phyloP scores from a whole-genome alignment of 2,888 invertebrate species.

The Sphecodes monilicornis region DNA sequence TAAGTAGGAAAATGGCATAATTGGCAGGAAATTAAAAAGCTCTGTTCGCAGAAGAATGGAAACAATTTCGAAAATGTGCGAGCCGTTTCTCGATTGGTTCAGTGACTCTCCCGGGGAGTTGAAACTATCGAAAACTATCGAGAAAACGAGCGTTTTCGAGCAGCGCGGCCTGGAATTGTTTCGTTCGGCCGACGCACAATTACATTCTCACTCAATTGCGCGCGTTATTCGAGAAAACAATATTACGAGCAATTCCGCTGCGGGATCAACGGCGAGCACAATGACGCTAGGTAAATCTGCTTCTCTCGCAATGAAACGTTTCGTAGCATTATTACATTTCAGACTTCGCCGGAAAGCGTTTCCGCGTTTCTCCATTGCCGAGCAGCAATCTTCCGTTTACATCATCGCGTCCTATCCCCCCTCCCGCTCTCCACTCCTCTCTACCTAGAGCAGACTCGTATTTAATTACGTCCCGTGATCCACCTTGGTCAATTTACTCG shows the following conservation, averaged over 20 bases:
- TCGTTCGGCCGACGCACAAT: not conserved
- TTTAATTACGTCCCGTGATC: constrained; percentile 35
- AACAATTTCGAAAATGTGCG: not conserved
- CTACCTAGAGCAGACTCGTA: not conserved
- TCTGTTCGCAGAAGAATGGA: not conserved
- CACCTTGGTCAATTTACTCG: constrained; percentile 21
- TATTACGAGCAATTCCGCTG: constrained; percentile 42
- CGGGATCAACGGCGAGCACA: constrained; percentile 37
- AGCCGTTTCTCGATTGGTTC: no score
- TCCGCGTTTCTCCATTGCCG: constrained; percentile 25
- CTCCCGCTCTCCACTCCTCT: not conserved
- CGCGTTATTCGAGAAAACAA: constrained; percentile 40
- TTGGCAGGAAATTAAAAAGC: not conserved
- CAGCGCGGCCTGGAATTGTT: not conserved
- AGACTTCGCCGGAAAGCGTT: constrained; percentile 21
- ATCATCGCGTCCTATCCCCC: not conserved
- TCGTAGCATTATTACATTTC: constrained; percentile 38
- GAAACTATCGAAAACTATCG: not conserved
- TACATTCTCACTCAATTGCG: constrained; percentile 41
- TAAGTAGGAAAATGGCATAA: not conserved
- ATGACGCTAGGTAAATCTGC: constrained; percentile 44
- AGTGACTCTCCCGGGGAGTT: not conserved
- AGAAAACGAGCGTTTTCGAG: not conserved
- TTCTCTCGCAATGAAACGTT: constrained; percentile 24
- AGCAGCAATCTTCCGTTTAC: constrained; percentile 33